Evolutionary conservation across 1,140 invertebrate species (phyloP), one percentile per base, ranked within the genome.

Genomic region (Pogonognathellus flavescens): DNA sequence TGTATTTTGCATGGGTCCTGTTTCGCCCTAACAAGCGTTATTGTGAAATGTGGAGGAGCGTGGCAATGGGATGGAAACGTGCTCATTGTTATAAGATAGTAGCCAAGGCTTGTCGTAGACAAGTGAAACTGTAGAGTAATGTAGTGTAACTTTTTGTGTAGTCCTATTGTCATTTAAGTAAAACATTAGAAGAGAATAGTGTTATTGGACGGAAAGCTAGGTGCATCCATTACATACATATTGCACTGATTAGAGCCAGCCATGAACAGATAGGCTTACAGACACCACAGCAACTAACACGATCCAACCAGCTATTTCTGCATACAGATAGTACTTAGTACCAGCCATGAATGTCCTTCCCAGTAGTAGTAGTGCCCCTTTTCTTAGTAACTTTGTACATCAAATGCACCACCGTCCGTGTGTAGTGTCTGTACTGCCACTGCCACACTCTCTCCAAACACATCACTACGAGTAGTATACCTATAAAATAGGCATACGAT

Each of bases 161-260:
- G 76, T 80, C 76, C 1, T 11, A n/a, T 4, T 55, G 22, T 81
- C 80, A 55, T 55, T 81, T 57, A 81, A 81, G 80, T 55, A 81
- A 25, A 53, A 59, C 55, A 81, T 81, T 55, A n/a, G 80, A 81
- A 25, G 80, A 25, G 80, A 55, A 59, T 81, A 59, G 20, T 57
- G 80, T 55, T 57, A 59, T 55, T 81, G 80, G 50, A 53, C 50
- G 22, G 50, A 59, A 81, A 59, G 80, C 80, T 81, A 55, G 52
- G 22, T 25, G 80, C 80, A 81, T 81, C 80, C 80, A 81, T 81
- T 81, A 81, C 80, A 81, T 81, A 81, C 80, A 81, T 53, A 81
- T 53, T 81, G 80, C 80, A 81, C 80, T 81, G 80, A 81, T 81
- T 81, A 81, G 53, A 81, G 53, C 41, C 70, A 50, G 16, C 70